Evolutionary conservation across 2,797 vertebrate genomes (phyloP), one percentile per base, ranked within the genome.

Genomic region (Sus cebifrons): DNA sequence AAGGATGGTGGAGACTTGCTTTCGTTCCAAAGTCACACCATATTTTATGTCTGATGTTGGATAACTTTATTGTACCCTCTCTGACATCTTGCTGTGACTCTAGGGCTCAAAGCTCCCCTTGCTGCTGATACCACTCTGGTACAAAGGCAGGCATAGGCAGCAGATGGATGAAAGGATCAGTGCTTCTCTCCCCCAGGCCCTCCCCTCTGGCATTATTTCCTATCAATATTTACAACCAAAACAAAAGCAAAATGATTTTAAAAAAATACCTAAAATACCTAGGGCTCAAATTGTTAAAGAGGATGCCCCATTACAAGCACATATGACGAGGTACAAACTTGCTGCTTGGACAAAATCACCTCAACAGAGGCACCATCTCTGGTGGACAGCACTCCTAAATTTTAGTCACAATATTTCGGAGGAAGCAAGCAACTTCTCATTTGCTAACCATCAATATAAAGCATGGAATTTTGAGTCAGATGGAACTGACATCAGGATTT

Each of bases 141-240:
- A 40, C 12, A n/a, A 67, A 36, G 36, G 23, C 5, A 1, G 23
- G 17, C 3, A 2, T 32, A 58, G 84, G 68, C 27, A 74, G 52
- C 6, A 25, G 20, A 23, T 32, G 11, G 2, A 16, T 21, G 10
- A 44, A 25, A 58, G 0, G 1, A 32, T 5, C 25, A 36, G 0
- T 7, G 10, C 29, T 68, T 68, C 58, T 58, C 14, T 74, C 18
- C 29, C 21, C 49, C 36, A 54, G n/a, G 40, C 29, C 44, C 25
- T 81, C 29, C 21, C 1, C 54, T 64, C 74, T 23, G 20, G 60
- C 60, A 40, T 64, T n/a, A 13, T 23, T 89, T 70, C 75, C 14
- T 16, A 11, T 68, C 5, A 68, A 54, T 27, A 20, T 4, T 78
- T 68, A 58, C 3, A 77, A 86, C 40, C 13, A 54, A 20, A 64